Base-by-base conservation (phyloP, 2,888 invertebrate species). In the Diaphora mendica region DNA sequence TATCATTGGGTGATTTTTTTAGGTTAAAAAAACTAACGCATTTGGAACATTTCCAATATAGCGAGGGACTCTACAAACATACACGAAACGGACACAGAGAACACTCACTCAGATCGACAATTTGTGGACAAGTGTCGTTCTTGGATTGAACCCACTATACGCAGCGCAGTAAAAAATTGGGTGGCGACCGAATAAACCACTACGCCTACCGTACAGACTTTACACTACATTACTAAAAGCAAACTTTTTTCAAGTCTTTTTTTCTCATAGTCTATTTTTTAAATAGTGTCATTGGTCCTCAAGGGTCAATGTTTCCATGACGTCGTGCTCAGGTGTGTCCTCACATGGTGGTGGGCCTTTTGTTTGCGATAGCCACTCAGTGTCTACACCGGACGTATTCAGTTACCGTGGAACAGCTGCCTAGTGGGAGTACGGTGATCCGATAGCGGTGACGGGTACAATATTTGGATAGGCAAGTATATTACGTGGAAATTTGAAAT, bases 361-460 rank as follows among this genome's bases (percentile, higher is more conserved):
- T 85, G 81, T 84, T 84, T 78, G 77, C 68, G 72, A 70, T 74
- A 79, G 71, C 79, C 79, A 79, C 78, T 79, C 68, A 73, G 73
- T 72, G 72, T 66, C 71, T 77, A 15, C 77, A 85, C 84, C 84
- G 84, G 84, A 84, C 82, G 84, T 84, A 85, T 84, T 77, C 75
- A 70, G 82, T 84, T 84, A 84, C 84, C 74, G 68, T 35, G 51
- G 55, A 64, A 68, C 84, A 83, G 84, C 83, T 82, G 84, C 72
- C 67, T 35, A 65, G 74, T 64, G 78, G 73, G 72, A 70, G 68
- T 70, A 73, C 74, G 68, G 68, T 79, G 78, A 76, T 79, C 75
- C 84, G 77, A 79, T 77, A 26, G 15, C 62, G 62, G 30, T 62
- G 62, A 62, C 62, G 30, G 15, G 62, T 62, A 30, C 30, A 62